A percentile compares a stretch with the other conserved stretches of the same genome.
These are phyloP conservation scores for Drosophila quinaria DNA, from an alignment of 2,888 invertebrate species.

Conservation along the genomic window DNA sequence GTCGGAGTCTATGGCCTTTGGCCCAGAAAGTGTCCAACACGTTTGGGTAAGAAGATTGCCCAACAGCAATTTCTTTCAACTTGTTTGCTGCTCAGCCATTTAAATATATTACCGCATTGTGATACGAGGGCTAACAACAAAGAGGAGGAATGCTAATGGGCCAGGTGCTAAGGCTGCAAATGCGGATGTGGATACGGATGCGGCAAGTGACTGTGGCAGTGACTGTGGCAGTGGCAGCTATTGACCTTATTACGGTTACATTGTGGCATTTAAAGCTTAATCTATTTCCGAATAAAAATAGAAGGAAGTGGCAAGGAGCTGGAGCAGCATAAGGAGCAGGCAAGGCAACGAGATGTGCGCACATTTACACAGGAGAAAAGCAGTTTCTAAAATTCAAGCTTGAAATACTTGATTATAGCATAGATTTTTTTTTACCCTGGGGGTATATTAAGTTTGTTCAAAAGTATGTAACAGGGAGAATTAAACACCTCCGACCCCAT, in stretches of 20 bases:
- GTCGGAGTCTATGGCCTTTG: background rate
- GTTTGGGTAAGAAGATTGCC: slow-evolving; percentile 25
- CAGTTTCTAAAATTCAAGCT: too few relatives aligned
- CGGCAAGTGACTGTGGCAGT: background rate
- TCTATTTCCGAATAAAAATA: slow-evolving; percentile 51
- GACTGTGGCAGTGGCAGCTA: slow-evolving; percentile 33
- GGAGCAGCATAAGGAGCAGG: background rate
- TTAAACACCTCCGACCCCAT: too few relatives aligned
- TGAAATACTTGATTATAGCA: too few relatives aligned
- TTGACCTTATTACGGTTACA: slow-evolving; percentile 62
- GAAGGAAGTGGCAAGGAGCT: background rate
- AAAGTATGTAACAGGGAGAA: too few relatives aligned
- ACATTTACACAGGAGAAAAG: slow-evolving; percentile 11
- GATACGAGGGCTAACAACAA: slow-evolving; percentile 43
- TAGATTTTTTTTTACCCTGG: too few relatives aligned
- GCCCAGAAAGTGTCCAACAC: slow-evolving; percentile 19
- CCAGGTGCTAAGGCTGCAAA: slow-evolving; percentile 35
- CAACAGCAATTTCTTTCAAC: slow-evolving; percentile 52
- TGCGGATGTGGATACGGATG: background rate
- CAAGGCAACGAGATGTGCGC: slow-evolving; percentile 28
- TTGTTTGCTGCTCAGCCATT: slow-evolving; percentile 52
- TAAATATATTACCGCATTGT: slow-evolving; percentile 56
- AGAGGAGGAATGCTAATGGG: slow-evolving; percentile 62
- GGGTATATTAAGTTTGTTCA: too few relatives aligned
- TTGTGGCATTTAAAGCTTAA: slow-evolving; percentile 63